Conservation (phyloP, 2,888 invertebrate genomes). For the Tholera decimalis region DNA sequence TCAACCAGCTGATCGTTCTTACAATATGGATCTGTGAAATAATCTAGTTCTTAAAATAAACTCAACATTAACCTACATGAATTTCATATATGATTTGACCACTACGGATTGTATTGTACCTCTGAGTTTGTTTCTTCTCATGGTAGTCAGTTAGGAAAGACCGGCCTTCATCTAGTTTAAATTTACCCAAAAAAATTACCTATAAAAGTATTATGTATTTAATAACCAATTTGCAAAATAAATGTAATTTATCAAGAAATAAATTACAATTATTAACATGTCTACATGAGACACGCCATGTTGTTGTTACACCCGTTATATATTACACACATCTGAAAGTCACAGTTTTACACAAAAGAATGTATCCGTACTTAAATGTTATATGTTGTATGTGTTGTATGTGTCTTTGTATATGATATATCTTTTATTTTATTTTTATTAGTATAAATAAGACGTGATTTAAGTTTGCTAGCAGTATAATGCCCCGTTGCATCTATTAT, state of each 20-base stretch:
- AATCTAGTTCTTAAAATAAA: slow-evolving; percentile 35
- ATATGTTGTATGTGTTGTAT: too few relatives aligned
- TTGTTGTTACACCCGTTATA: slow-evolving; percentile 8
- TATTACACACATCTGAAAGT: not conserved
- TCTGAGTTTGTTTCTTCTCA: too few relatives aligned
- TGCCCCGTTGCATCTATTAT: not conserved
- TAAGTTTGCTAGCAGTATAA: not conserved
- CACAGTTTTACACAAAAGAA: slow-evolving; percentile 6
- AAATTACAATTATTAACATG: slow-evolving; percentile 48
- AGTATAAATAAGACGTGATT: not conserved
- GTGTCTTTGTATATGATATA: not conserved
- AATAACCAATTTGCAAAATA: too few relatives aligned
- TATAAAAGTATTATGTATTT: too few relatives aligned
- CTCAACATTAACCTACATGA: too few relatives aligned
- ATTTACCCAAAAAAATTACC: too few relatives aligned
- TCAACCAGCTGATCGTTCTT: slow-evolving; percentile 34
- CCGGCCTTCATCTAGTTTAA: too few relatives aligned
- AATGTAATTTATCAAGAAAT: too few relatives aligned
- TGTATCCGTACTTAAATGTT: not conserved
- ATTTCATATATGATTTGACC: too few relatives aligned
- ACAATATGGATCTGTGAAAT: slow-evolving; percentile 10
- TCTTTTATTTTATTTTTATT: not conserved
- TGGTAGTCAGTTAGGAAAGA: too few relatives aligned
- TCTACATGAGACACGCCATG: slow-evolving; percentile 19
- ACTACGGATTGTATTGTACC: too few relatives aligned